These are phyloP conservation scores for Littorina saxatilis DNA, from an alignment of 1,140 invertebrate genomes.

Conservation along the genomic window DNA sequence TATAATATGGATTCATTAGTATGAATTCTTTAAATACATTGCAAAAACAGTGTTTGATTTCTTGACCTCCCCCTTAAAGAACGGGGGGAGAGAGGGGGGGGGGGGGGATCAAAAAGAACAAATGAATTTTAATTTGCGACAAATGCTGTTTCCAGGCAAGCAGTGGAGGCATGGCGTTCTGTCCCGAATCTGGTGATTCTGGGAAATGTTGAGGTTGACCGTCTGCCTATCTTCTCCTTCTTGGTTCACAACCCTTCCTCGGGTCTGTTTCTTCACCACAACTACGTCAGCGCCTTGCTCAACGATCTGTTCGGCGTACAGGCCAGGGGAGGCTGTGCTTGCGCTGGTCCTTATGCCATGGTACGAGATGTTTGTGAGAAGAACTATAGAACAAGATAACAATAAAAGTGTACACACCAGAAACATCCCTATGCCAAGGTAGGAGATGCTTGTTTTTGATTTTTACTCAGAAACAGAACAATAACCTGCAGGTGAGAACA, in stretches of 20 bases:
- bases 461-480: too few species aligned
- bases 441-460: background rate
- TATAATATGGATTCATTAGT: too few species aligned
- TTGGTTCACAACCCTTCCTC: conserved; percentile 85
- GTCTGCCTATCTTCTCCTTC: conserved; percentile 91
- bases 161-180: conserved; percentile 50
- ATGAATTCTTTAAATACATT: too few species aligned
- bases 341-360: conserved; percentile 87
- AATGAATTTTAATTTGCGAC: too few species aligned
- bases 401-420: background rate
- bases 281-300: conserved; percentile 88
- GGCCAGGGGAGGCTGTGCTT: conserved; percentile 89
- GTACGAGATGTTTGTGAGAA: conserved; percentile 53
- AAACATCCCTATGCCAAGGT: background rate
- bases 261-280: conserved; percentile 88
- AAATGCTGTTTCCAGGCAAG: conserved; percentile 52
- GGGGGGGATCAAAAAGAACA: too few species aligned
- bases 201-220: conserved; percentile 80
- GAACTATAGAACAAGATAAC: too few species aligned
- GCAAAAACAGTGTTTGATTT: too few species aligned
- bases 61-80: too few species aligned
- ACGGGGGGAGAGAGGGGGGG: too few species aligned
- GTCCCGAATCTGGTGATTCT: conserved; percentile 86
- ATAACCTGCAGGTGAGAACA: too few species aligned
- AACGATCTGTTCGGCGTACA: conserved; percentile 96